These are phyloP conservation scores for Acleris emargana DNA, from an alignment of 2,888 invertebrate species.

Conservation along the genomic window DNA sequence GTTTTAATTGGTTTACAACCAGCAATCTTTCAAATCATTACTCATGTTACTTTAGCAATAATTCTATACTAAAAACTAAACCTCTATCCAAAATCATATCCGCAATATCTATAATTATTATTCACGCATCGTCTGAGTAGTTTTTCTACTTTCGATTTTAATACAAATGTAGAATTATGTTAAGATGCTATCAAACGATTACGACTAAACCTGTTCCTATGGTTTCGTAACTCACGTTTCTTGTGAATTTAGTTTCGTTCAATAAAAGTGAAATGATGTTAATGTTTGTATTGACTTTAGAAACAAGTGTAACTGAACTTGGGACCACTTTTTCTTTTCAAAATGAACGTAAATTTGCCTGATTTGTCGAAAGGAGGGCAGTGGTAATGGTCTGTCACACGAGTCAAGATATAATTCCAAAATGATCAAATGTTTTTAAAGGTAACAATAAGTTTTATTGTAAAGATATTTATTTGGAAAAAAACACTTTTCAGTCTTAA, in stretches of 20 bases:
- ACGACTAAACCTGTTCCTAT: constrained; percentile 27
- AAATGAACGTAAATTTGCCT: background rate
- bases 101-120: constrained; percentile 23
- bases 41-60: constrained; percentile 5
- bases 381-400: background rate
- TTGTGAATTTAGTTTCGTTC: constrained; percentile 23
- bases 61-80: constrained; percentile 1
- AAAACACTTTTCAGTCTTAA: background rate
- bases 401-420: no score
- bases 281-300: constrained; percentile 8
- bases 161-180: constrained; percentile 33
- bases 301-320: constrained; percentile 31
- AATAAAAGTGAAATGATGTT: constrained; percentile 31
- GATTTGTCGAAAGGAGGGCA: constrained; percentile 12
- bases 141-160: constrained; percentile 38
- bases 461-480: background rate
- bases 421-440: background rate
- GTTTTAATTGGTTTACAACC: background rate
- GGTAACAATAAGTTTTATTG: background rate
- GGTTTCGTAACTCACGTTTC: constrained; percentile 32
- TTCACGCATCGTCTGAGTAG: constrained; percentile 19
- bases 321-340: constrained; percentile 26
- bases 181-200: constrained; percentile 31
- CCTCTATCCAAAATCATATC: constrained; percentile 10
- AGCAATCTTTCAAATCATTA: background rate